phyloP scores from a whole-genome alignment of 30 jellyfish, hydroid and myxozoan species.

The Pseudorhiza aurosa region DNA sequence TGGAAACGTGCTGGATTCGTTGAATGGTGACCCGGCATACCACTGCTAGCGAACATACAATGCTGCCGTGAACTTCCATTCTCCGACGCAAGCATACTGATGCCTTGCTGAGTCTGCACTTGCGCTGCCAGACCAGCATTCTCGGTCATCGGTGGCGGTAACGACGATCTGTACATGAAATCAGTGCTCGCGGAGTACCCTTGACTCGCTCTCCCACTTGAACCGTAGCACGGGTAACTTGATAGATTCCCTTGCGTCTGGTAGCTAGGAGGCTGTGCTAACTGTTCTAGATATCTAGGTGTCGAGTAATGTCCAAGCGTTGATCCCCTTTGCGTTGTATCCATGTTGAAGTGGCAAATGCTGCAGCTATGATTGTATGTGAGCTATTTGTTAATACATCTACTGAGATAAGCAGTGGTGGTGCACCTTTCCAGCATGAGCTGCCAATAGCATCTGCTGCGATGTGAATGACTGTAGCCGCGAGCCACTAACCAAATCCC shows the following conservation, averaged over 20 bases:
- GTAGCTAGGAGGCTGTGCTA: constrained; percentile 71
- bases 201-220: constrained; percentile 63
- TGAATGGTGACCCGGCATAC: constrained; percentile 62
- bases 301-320: constrained; percentile 92
- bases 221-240: constrained; percentile 69
- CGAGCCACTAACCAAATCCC: constrained; percentile 53
- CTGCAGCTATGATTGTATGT: neutral
- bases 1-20: constrained; percentile 66
- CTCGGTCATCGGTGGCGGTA: constrained; percentile 82
- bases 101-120: constrained; percentile 77
- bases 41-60: constrained; percentile 94
- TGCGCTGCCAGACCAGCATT: constrained; percentile 71
- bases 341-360: constrained; percentile 69
- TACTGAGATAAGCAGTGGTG: constrained; percentile 59
- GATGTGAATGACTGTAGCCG: constrained; percentile 60
- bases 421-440: constrained; percentile 46
- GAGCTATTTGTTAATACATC: constrained; percentile 12
- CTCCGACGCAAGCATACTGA: constrained; percentile 69
- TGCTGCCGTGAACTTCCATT: constrained; percentile 93
- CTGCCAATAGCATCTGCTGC: constrained; percentile 55
- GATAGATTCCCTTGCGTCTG: constrained; percentile 65
- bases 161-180: constrained; percentile 68
- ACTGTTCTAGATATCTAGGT: constrained; percentile 85
- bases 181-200: constrained; percentile 57
- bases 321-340: constrained; percentile 88